phyloP scores from a whole-genome alignment of 1,140 invertebrate genomes.

The Aradophagus sp. region DNA sequence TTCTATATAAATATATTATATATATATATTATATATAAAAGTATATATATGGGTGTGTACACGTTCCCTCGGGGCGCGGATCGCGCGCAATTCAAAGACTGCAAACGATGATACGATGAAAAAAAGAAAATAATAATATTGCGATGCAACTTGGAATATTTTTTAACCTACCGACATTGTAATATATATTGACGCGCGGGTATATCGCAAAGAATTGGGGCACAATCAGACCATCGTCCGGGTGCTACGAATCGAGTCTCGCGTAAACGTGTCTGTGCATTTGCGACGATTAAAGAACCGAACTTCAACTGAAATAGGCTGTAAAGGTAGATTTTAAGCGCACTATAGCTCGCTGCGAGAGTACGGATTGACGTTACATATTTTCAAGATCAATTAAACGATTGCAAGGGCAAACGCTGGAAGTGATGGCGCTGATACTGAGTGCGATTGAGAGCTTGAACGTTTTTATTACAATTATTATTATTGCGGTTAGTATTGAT shows the following conservation, averaged over 20 bases:
- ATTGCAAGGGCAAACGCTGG: constrained; percentile 35
- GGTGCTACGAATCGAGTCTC: constrained; percentile 49
- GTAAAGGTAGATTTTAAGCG: constrained; percentile 57
- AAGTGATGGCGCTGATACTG: constrained; percentile 33
- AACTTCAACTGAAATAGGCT: constrained; percentile 56
- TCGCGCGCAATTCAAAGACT: constrained; percentile 26
- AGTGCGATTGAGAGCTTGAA: constrained; percentile 41
- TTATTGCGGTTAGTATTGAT: no score
- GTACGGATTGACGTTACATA: constrained; percentile 56
- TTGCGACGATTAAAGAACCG: constrained; percentile 45
- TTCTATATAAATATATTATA: constrained; percentile 29
- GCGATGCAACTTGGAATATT: constrained; percentile 53
- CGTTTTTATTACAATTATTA: no score
- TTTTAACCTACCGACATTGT: constrained; percentile 49
- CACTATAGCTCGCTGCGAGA: constrained; percentile 56
- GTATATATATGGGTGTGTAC: constrained; percentile 22
- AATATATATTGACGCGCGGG: constrained; percentile 42
- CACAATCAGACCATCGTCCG: constrained; percentile 32
- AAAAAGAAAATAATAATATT: constrained; percentile 7
- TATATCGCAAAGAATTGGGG: constrained; percentile 50
- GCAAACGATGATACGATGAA: constrained; percentile 8
- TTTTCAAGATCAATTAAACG: constrained; percentile 59
- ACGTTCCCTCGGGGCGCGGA: constrained; percentile 10
- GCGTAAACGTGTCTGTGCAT: constrained; percentile 50
- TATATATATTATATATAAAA: constrained; percentile 27